Evolutionary conservation across 2,888 invertebrate genomes (phyloP).

Genomic region (Masnerella sp.): DNA sequence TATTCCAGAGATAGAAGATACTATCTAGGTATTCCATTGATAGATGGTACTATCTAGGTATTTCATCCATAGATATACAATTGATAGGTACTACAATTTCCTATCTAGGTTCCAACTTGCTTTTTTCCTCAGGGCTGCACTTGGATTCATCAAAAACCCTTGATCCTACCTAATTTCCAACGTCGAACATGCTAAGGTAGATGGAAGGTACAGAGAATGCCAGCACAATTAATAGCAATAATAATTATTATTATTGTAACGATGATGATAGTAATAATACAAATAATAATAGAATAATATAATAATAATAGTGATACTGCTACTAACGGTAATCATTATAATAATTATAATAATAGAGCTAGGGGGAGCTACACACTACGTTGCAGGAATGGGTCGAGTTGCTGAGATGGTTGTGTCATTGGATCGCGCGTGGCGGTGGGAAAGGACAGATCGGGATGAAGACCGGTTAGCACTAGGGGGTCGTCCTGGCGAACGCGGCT

Average conservation of each 20-base stretch:
- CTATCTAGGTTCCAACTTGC: too few relatives aligned
- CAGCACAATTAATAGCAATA: conserved; percentile 67
- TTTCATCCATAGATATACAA: too few relatives aligned
- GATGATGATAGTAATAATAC: conserved; percentile 74
- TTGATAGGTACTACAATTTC: too few relatives aligned
- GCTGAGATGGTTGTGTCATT: conserved; percentile 64
- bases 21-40: too few relatives aligned
- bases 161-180: too few relatives aligned
- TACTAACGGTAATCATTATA: conserved; percentile 69
- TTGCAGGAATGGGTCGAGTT: conserved; percentile 66
- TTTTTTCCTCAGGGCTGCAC: too few relatives aligned
- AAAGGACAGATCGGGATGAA: conserved; percentile 58
- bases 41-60: too few relatives aligned
- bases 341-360: conserved; percentile 65
- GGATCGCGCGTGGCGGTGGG: conserved; percentile 62
- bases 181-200: too few relatives aligned
- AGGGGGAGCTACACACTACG: conserved; percentile 69
- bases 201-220: conserved; percentile 43
- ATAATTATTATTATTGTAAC: conserved; percentile 74
- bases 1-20: too few relatives aligned
- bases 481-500: conserved; percentile 70
- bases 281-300: conserved; percentile 73
- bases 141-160: too few relatives aligned
- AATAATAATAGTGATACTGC: conserved; percentile 74
- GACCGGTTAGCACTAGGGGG: conserved; percentile 38